Conservation (phyloP, 2,888 invertebrate species). For the Idaea dimidiata region DNA sequence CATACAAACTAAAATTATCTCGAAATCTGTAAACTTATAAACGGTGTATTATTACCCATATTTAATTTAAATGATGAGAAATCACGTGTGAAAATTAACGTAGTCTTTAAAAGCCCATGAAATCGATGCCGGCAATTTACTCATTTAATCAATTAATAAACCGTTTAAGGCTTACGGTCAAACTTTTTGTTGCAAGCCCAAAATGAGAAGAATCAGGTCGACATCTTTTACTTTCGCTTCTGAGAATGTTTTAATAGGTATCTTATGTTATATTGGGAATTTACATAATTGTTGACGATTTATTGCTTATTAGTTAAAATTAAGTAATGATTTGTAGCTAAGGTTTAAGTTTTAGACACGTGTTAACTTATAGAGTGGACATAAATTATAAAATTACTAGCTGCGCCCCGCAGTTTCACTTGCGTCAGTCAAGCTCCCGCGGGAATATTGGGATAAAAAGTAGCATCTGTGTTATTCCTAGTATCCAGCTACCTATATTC, state of each 20-base stretch:
- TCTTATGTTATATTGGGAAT: neutral
- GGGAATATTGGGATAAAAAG: too few relatives aligned
- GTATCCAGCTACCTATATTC: too few relatives aligned
- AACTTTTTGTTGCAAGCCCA: constrained; percentile 19
- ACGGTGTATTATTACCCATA: neutral
- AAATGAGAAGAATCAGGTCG: neutral
- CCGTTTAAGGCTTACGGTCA: constrained; percentile 20
- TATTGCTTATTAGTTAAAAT: neutral
- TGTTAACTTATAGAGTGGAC: neutral
- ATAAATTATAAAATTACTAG: too few relatives aligned
- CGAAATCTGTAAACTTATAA: too few relatives aligned
- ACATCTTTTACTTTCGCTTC: constrained; percentile 29
- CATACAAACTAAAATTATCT: too few relatives aligned
- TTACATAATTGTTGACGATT: neutral
- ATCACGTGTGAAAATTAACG: neutral
- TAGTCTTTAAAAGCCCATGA: constrained; percentile 10
- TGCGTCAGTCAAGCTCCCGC: too few relatives aligned
- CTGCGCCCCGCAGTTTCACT: too few relatives aligned
- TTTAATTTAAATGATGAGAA: neutral
- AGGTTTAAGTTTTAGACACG: neutral
- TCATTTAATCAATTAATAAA: constrained; percentile 32
- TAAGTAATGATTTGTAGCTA: neutral
- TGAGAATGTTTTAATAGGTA: constrained; percentile 22
- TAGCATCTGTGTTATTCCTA: too few relatives aligned
- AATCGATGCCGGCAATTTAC: constrained; percentile 27